Base-by-base conservation (phyloP, 2,797 vertebrate genomes). In the Spinus olivaceus region DNA sequence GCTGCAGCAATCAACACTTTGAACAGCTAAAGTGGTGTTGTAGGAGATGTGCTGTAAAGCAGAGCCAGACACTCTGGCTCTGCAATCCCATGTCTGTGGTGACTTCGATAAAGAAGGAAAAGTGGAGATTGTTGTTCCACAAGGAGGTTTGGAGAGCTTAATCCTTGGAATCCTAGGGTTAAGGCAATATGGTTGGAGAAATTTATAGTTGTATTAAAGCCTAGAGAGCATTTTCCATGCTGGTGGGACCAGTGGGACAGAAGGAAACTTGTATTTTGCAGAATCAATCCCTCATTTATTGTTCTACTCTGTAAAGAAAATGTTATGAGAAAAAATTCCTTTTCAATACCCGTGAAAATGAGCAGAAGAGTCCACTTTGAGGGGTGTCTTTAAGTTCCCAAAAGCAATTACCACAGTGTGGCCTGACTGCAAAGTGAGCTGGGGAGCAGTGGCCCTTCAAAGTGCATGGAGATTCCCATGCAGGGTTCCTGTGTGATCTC, bases 381-480 rank as follows among this genome's bases (percentile, higher is more conserved):
- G 17, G 5, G 4, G 1, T 1, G 1, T 37, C 46, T 77, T 44
- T 25, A 77, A 35, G 24, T 19, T 88, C 14, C 35, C 15, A 14
- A 8, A 64, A 60, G 6, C 49, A 46, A 44, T 80, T 59, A 33
- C 12, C 3, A 2, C 7, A 5, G 5, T 33, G 3, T 74, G 22
- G 22, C 25, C 57, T 50, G 47, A 27, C 47, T 9, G 13, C 69
- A 28, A 77, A 69, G 9, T 33, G 50, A 71, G 5, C 13, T 37
- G 46, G 19, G 28, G 39, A 72, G 21, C 22, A 30, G 23, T 10
- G 6, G 23, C 28, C 44, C 47, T 27, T 69, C 63, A 44, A 30
- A 37, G 5, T 13, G 8, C 5, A 12, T 15, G 25, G 23, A 16
- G 23, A 57, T 7, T 2, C 3, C 42, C 18, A 1, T 9, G 16